Evolutionary conservation across 2,113 vertebrate species (phyloP).

Genomic region (Gnathonemus echidnorhynchus): DNA sequence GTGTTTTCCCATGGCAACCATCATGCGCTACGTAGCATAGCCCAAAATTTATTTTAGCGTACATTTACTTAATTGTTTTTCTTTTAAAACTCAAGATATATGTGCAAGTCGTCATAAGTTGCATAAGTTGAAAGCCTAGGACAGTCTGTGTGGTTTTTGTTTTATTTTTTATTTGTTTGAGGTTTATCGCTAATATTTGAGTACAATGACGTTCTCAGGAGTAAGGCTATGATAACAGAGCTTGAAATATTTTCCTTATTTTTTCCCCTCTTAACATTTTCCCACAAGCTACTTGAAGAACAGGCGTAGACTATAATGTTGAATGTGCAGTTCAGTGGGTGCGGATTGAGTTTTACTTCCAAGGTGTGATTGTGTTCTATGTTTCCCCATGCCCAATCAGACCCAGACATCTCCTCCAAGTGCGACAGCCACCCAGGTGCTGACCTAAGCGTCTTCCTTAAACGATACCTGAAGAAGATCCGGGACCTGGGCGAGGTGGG

Average conservation of each 20-base stretch:
- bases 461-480: slow-evolving; percentile 82
- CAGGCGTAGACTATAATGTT: background rate
- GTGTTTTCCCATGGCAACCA: background rate
- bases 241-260: background rate
- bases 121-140: background rate
- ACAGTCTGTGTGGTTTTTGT: background rate
- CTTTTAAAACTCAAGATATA: background rate
- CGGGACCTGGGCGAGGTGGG: slow-evolving; percentile 77
- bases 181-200: background rate
- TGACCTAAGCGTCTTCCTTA: slow-evolving; percentile 77
- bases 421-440: slow-evolving; percentile 46
- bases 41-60: background rate
- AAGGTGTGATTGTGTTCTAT: background rate
- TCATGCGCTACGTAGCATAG: background rate
- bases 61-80: background rate
- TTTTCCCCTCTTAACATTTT: background rate
- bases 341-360: background rate
- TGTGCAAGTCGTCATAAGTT: background rate
- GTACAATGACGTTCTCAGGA: background rate
- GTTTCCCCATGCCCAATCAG: slow-evolving; percentile 44
- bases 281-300: background rate
- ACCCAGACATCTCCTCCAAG: slow-evolving; percentile 62
- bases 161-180: background rate
- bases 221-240: background rate
- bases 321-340: background rate